These are phyloP conservation scores for Hylaeus volcanicus DNA, from an alignment of 1,140 invertebrate genomes.

Conservation along the genomic window DNA sequence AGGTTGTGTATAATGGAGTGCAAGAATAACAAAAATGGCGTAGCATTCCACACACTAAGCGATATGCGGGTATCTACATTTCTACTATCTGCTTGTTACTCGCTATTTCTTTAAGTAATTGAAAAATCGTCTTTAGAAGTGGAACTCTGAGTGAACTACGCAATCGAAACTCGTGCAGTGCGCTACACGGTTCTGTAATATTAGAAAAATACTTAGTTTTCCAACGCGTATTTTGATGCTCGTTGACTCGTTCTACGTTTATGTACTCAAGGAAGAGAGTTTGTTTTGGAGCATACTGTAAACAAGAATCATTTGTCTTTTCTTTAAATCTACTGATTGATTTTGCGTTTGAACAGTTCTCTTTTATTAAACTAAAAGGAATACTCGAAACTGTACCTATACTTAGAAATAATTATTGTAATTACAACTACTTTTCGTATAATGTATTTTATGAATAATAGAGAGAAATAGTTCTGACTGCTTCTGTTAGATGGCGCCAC, in stretches of 20 bases:
- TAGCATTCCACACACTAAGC: constrained; percentile 30
- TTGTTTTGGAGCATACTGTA: no score
- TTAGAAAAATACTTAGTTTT: constrained; percentile 31
- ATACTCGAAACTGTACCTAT: no score
- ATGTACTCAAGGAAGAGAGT: no score
- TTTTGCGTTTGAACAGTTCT: no score
- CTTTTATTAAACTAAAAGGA: no score
- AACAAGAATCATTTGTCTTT: no score
- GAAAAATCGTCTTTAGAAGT: neutral
- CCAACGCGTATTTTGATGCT: constrained; percentile 29
- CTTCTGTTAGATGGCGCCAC: no score
- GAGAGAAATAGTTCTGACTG: no score
- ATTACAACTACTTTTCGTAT: no score
- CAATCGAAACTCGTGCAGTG: neutral
- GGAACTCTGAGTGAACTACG: neutral
- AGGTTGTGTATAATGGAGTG: constrained; percentile 11
- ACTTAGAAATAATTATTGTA: no score
- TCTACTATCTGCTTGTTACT: neutral
- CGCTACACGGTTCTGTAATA: neutral
- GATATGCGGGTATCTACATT: constrained; percentile 7
- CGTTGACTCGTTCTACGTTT: constrained; percentile 5
- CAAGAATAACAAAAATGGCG: constrained; percentile 55
- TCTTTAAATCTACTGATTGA: no score
- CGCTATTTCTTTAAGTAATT: neutral
- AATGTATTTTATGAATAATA: no score